These are phyloP conservation scores for Bradysia coprophila DNA, from an alignment of 1,140 invertebrate species.

Conservation along the genomic window DNA sequence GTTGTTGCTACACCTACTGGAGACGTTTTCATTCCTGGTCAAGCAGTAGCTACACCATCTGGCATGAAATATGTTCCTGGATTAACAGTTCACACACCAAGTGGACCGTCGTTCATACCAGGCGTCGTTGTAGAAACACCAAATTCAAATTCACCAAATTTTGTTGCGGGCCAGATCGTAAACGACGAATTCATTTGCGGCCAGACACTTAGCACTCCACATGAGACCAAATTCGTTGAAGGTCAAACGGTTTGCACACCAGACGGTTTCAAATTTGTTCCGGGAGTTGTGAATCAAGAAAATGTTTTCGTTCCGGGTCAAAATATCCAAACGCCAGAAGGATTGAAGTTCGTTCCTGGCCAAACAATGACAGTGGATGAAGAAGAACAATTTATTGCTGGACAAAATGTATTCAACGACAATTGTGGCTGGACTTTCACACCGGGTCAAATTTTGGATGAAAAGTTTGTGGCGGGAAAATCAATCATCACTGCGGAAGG, in stretches of 20 bases:
- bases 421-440: conserved; percentile 36
- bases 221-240: conserved; percentile 36
- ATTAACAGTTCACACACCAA: conserved; percentile 43
- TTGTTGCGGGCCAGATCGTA: conserved; percentile 47
- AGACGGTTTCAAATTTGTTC: conserved; percentile 44
- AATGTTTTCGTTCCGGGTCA: conserved; percentile 43
- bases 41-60: conserved; percentile 45
- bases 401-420: conserved; percentile 36
- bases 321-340: conserved; percentile 37
- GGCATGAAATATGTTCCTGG: conserved; percentile 52
- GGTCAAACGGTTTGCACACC: conserved; percentile 43
- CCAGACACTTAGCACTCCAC: conserved; percentile 38
- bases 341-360: conserved; percentile 38
- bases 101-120: conserved; percentile 45
- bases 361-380: conserved; percentile 33
- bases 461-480: conserved; percentile 40
- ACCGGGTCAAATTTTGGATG: conserved; percentile 34
- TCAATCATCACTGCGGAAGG: conserved; percentile 42
- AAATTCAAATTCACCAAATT: conserved; percentile 35
- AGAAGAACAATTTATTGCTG: conserved; percentile 39
- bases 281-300: conserved; percentile 29
- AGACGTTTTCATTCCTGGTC: conserved; percentile 49
- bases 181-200: conserved; percentile 44
- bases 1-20: conserved; percentile 44
- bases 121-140: conserved; percentile 40